Conservation (phyloP, 2,797 vertebrate species). For the Onychomys arenicola region DNA sequence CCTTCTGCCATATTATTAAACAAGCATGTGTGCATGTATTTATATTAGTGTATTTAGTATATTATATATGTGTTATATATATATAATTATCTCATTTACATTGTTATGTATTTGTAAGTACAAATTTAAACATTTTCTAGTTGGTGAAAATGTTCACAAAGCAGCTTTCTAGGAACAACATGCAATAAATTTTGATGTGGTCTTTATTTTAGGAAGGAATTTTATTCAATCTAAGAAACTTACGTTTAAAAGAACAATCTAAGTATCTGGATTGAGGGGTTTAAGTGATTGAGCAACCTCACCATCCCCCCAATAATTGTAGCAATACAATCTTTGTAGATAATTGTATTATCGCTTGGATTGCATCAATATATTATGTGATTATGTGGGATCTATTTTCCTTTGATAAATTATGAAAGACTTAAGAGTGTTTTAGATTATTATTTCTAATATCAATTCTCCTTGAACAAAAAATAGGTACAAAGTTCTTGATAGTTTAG, state of each 20-base stretch:
- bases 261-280: background rate
- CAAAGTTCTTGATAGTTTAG: constrained; percentile 55
- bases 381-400: constrained; percentile 54
- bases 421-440: constrained; percentile 56
- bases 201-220: constrained; percentile 21
- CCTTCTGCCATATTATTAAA: background rate
- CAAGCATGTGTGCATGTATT: background rate
- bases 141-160: constrained; percentile 1
- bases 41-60: background rate
- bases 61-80: rapidly evolving
- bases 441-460: constrained; percentile 63
- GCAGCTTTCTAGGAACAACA: background rate
- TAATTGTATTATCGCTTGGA: constrained; percentile 16
- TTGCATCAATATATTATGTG: constrained; percentile 41
- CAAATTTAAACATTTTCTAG: background rate
- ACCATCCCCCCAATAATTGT: background rate
- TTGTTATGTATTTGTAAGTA: background rate
- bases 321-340: background rate
- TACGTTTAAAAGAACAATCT: constrained; percentile 39
- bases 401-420: constrained; percentile 71
- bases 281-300: background rate
- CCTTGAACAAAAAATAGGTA: constrained; percentile 21
- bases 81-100: background rate
- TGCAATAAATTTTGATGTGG: background rate
- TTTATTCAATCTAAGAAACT: constrained; percentile 13